Base-by-base conservation (phyloP, 2,888 invertebrate genomes). In the Drosophila peninsularis region DNA sequence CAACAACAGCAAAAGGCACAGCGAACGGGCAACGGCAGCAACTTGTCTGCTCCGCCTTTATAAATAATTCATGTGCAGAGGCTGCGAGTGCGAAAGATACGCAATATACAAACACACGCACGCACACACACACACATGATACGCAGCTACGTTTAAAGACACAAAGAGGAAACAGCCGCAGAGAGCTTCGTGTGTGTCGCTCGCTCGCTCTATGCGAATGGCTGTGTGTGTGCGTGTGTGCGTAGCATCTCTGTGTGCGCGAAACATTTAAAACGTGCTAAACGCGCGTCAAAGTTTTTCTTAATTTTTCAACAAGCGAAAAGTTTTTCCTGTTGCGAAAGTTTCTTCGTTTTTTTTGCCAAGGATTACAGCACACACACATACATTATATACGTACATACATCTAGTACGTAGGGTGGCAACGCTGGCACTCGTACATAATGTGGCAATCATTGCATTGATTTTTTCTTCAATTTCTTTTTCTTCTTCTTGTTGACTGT, bases 21-120 rank as follows among this genome's bases (percentile, higher is more conserved):
- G 44, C 54, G 37, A 69, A 73, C 68, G 75, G 68, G 83, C 85
- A 82, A 71, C 75, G 72, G 76, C 82, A 83, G 87, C 83, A 83
- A 91, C 91, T 92, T 89, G 91, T 90, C 91, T 92, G 92, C 91
- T 91, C 92, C 92, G 92, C 92, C 92, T 92, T 92, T 91, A 92
- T 92, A 92, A 92, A 92, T 92, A 92, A 92, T 92, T 92, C 91
- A 92, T 91, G 88, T 89, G 90, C 83, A 82, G 80, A 81, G 75
- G 75, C 78, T 73, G 73, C 75, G 85, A 88, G 76, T 79, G 79
- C 71, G 71, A 86, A 80, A 88, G 89, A 90, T 90, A 87, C 89
- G 80, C 77, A 78, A 82, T 78, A 86, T 86, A 80, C 62, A 77
- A 44, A 77, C 47, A 75, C 55, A 72, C 66, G 71, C 58, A 68